These are phyloP conservation scores for Leistus spinibarbis DNA, from an alignment of 2,888 invertebrate species.

Conservation along the genomic window DNA sequence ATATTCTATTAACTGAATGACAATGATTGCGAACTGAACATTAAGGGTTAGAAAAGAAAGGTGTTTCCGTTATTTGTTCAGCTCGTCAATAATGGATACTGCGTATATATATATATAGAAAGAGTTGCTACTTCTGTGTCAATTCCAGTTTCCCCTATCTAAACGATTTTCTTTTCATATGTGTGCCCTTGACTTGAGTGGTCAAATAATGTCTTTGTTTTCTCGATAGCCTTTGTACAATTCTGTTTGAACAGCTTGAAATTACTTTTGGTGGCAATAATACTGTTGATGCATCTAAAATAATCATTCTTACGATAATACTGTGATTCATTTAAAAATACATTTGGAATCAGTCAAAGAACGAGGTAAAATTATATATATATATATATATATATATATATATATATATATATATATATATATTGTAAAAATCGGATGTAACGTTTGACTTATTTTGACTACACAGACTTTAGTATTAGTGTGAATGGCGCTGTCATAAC, in stretches of 20 bases:
- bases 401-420: no score
- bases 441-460: background rate
- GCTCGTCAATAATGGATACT: slow-evolving; percentile 31
- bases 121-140: background rate
- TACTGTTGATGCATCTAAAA: background rate
- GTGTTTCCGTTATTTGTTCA: slow-evolving; percentile 14
- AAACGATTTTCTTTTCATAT: background rate
- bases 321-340: no score
- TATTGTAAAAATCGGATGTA: no score
- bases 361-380: no score
- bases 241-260: background rate
- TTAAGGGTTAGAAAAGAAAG: slow-evolving; percentile 22
- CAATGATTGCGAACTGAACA: slow-evolving; percentile 4
- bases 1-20: no score
- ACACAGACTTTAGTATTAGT: background rate
- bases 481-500: background rate
- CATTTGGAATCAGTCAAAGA: no score
- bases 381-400: no score
- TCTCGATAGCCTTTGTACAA: background rate
- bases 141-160: background rate
- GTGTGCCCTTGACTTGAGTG: background rate
- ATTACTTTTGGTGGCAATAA: background rate
- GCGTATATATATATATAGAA: background rate
- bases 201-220: background rate
- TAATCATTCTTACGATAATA: background rate